These are phyloP conservation scores for Stomatorhinus ivindoensis DNA, from an alignment of 2,113 vertebrate genomes.

Conservation along the genomic window DNA sequence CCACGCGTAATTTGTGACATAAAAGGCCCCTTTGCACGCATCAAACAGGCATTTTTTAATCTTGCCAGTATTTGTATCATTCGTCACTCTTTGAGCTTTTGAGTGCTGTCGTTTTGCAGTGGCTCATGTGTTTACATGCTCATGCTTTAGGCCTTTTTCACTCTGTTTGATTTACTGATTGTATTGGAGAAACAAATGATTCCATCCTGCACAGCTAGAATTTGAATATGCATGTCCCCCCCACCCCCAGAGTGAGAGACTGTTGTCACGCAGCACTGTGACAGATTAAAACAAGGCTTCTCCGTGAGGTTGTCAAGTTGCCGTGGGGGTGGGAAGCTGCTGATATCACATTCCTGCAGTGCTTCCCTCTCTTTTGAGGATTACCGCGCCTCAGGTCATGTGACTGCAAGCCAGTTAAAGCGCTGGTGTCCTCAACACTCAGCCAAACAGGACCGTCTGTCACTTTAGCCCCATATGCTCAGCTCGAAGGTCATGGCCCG, in stretches of 20 bases:
- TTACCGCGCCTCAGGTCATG: background rate
- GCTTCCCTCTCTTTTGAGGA: constrained; percentile 2
- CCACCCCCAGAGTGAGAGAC: background rate
- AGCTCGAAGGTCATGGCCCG: background rate
- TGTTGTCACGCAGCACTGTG: background rate
- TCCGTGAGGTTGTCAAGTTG: constrained; percentile 12
- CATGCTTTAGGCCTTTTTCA: background rate
- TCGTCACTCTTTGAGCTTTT: background rate
- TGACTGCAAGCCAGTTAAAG: background rate
- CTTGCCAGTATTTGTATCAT: background rate
- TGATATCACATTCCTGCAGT: background rate
- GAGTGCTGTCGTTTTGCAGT: background rate
- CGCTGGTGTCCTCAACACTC: background rate
- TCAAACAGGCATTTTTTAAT: background rate
- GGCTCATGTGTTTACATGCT: background rate
- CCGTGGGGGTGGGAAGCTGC: background rate
- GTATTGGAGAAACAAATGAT: background rate
- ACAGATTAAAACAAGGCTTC: constrained; percentile 22
- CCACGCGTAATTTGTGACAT: background rate
- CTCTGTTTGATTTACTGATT: background rate
- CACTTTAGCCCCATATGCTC: background rate
- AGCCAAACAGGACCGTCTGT: background rate
- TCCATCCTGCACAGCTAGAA: background rate
- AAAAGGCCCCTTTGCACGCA: background rate
- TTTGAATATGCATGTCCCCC: background rate